These are phyloP conservation scores for Drosophila cardini DNA, from an alignment of 1,140 invertebrate species.

Conservation along the genomic window DNA sequence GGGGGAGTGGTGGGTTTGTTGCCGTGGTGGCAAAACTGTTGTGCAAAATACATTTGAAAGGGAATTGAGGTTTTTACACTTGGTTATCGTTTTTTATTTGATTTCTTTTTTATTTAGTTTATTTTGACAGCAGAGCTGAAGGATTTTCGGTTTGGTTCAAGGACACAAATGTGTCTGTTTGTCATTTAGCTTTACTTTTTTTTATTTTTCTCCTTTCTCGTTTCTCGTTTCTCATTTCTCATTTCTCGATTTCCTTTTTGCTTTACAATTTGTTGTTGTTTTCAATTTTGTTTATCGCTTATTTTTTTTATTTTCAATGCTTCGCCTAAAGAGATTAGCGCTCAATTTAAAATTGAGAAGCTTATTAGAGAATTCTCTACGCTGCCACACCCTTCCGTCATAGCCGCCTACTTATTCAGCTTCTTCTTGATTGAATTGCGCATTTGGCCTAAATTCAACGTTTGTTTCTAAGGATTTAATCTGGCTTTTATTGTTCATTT, in stretches of 20 bases:
- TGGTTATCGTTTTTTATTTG: conserved; percentile 6
- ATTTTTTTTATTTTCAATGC: conserved; percentile 18
- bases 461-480: conserved; percentile 52
- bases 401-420: background rate
- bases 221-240: conserved; percentile 10
- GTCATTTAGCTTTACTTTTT: conserved; percentile 26
- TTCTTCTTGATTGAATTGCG: conserved; percentile 45
- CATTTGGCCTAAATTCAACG: conserved; percentile 33
- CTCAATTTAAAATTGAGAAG: conserved; percentile 55
- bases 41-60: conserved; percentile 57
- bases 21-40: conserved; percentile 17
- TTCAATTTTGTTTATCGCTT: conserved; percentile 9
- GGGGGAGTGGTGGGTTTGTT: background rate
- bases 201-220: conserved; percentile 9
- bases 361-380: conserved; percentile 44
- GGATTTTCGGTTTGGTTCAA: conserved; percentile 28
- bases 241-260: conserved; percentile 2
- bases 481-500: conserved; percentile 45
- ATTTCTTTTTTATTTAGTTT: background rate
- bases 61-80: conserved; percentile 44
- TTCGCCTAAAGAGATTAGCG: conserved; percentile 57
- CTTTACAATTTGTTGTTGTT: conserved; percentile 9
- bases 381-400: background rate
- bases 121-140: conserved; percentile 12
- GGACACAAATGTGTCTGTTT: conserved; percentile 41